These are phyloP conservation scores for Eupithecia exiguata DNA, from an alignment of 2,888 invertebrate genomes.

Conservation along the genomic window DNA sequence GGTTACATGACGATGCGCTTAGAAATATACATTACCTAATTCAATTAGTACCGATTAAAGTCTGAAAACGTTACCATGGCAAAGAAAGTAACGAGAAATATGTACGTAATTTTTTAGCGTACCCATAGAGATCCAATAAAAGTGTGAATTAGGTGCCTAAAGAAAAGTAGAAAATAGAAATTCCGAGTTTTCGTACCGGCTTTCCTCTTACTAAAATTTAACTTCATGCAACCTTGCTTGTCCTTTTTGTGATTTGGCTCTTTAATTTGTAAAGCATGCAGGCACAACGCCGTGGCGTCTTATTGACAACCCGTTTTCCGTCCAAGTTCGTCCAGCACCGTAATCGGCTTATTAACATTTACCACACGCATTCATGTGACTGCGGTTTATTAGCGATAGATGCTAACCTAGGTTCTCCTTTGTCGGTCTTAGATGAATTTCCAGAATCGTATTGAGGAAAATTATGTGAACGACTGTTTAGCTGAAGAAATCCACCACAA, in stretches of 20 bases:
- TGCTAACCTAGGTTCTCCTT: slow-evolving; percentile 48
- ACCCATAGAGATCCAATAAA: too few species aligned
- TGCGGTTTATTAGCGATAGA: slow-evolving; percentile 57
- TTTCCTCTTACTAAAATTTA: background rate
- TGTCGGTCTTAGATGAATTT: slow-evolving; percentile 42
- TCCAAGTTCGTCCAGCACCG: slow-evolving; percentile 59
- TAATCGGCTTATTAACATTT: slow-evolving; percentile 80
- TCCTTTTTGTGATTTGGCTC: background rate
- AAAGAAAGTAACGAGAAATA: background rate
- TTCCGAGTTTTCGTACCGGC: too few species aligned
- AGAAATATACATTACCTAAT: background rate
- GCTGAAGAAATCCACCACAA: background rate
- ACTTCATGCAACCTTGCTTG: background rate
- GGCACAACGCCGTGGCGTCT: background rate
- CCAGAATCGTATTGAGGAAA: slow-evolving; percentile 43
- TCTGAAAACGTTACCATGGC: background rate
- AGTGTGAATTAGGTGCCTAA: background rate
- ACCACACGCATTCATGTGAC: slow-evolving; percentile 68
- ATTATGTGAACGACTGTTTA: slow-evolving; percentile 1
- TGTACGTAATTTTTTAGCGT: too few species aligned
- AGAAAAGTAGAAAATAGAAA: background rate
- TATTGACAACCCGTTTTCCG: slow-evolving; percentile 15
- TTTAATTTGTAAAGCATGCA: background rate
- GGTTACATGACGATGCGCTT: background rate
- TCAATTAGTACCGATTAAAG: background rate